Base-by-base conservation (phyloP, 2,113 vertebrate genomes). In the Menura novaehollandiae region DNA sequence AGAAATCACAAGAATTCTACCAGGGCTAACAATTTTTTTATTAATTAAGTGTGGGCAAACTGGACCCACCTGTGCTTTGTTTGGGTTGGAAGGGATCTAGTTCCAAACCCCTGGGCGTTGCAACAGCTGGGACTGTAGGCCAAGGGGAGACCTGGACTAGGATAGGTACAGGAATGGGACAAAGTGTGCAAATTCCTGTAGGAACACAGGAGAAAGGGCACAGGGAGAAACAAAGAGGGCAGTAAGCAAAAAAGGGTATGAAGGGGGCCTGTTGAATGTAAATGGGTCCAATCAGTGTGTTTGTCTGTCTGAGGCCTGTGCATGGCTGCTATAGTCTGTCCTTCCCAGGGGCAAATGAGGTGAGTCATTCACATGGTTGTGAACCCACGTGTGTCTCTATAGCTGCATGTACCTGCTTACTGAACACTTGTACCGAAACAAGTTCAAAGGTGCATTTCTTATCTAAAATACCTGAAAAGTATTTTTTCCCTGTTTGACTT, bases 261-360 rank as follows among this genome's bases (percentile, higher is more conserved):
- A 68, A 86, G 30, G n/a, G 15, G 4, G 12, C 14, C 13, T 7
- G 37, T 30, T 1, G 1, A 46, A 77, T 37, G 19, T 27, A 78
- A 82, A 47, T 0, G 0, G 10, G 10, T 56, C 10, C 1, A 2
- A 24, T 30, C 35, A 60, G 13, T 30, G 41, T 3, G 2, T 44
- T n/a, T 66, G 26, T 30, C 37, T 58, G 49, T 15, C 82, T 69
- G 35, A 83, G 39, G 13, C 39, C 62, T 51, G 27, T 2, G 2
- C 22, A 10, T 15, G 33, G 20, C 15, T 22, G 16, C 73, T 16
- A 28, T 13, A 63, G 26, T 10, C 26, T 43, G 71, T 41, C 43
- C 71, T 41, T 62, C 9, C 27, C 7, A 26, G 11, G 53, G 26
- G 30, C 8, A 19, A 35, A 23, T 1, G 3, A 63, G 33, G 33